phyloP scores from a whole-genome alignment of 2,888 invertebrate species.

The Xestia ashworthii region DNA sequence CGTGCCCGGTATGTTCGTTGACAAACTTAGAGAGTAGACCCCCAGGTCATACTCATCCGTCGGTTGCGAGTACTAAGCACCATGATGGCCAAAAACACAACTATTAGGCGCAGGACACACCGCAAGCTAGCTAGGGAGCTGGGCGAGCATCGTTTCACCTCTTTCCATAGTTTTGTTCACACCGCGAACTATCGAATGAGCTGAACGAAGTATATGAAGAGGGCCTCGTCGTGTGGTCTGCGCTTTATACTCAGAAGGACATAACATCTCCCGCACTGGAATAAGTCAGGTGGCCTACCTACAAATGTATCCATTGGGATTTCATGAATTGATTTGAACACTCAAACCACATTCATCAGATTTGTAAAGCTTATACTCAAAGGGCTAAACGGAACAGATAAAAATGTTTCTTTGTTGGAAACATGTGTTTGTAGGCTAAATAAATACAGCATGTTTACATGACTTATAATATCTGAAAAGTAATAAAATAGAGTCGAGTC shows the following conservation, averaged over 20 bases:
- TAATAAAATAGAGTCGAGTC: not conserved
- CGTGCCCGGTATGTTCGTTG: too few species aligned
- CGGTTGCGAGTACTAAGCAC: not conserved
- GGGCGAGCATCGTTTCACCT: too few species aligned
- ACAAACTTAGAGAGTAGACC: too few species aligned
- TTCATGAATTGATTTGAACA: conserved; percentile 38
- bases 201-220: too few species aligned
- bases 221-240: too few species aligned
- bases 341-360: conserved; percentile 28
- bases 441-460: not conserved
- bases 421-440: conserved; percentile 6
- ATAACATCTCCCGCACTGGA: conserved; percentile 2
- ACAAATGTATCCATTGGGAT: conserved; percentile 26
- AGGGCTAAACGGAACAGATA: not conserved
- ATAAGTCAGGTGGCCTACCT: conserved; percentile 15
- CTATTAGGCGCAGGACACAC: not conserved
- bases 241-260: conserved; percentile 7
- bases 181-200: too few species aligned
- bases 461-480: not conserved
- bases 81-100: not conserved
- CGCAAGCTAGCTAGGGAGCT: too few species aligned
- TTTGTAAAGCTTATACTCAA: conserved; percentile 16
- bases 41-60: not conserved
- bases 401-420: not conserved
- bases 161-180: too few species aligned